These are phyloP conservation scores for Parazoanthus atlanticus DNA, from an alignment of 92 coral and sea anemone species.

Conservation along the genomic window DNA sequence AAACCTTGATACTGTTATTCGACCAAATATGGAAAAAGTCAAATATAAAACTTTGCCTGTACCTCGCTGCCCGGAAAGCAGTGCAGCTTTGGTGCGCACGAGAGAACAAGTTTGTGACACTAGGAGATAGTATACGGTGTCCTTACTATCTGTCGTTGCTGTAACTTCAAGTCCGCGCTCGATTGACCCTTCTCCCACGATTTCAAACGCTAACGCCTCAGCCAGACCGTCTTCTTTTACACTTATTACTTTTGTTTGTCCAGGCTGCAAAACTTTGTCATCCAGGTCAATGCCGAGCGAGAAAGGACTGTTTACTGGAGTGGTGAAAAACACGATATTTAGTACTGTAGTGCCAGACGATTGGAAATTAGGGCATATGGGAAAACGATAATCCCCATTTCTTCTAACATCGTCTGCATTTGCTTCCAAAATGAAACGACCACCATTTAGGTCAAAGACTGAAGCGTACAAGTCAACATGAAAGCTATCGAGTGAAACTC, in stretches of 20 bases:
- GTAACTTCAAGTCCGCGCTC: neutral
- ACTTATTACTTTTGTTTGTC: neutral
- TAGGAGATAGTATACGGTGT: too few species aligned
- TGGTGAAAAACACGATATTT: neutral
- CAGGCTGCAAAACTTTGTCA: neutral
- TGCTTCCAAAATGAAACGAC: too few species aligned
- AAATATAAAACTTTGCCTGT: conserved; percentile 3
- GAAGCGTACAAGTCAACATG: too few species aligned
- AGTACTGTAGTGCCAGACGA: neutral
- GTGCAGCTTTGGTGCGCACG: too few species aligned
- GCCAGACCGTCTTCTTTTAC: neutral
- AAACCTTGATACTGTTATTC: conserved; percentile 36
- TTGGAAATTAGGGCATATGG: too few species aligned
- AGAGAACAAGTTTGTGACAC: too few species aligned
- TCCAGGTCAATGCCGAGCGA: neutral
- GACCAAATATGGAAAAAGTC: conserved; percentile 47
- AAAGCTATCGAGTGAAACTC: too few species aligned
- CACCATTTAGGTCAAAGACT: too few species aligned
- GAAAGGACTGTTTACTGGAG: neutral
- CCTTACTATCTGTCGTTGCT: neutral
- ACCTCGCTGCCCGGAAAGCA: too few species aligned
- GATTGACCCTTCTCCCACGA: neutral
- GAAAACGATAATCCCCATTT: too few species aligned
- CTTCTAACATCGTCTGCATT: too few species aligned
- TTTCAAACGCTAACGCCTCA: neutral